These are phyloP conservation scores for Drosophila anomalipes DNA, from an alignment of 2,888 invertebrate species.

Conservation along the genomic window DNA sequence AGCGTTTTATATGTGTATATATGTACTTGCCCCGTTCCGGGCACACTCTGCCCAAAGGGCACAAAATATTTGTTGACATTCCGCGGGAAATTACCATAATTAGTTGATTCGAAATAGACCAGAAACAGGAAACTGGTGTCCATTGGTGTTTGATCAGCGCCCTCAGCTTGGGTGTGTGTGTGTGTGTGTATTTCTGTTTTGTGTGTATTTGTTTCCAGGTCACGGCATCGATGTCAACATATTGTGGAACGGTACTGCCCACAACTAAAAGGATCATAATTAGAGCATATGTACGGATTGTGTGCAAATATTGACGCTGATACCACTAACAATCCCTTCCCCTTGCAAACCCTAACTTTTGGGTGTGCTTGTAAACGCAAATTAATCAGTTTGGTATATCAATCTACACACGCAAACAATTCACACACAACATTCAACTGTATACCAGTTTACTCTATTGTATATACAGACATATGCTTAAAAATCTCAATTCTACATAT, in stretches of 20 bases:
- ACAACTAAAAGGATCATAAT: conserved; percentile 77
- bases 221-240: conserved; percentile 66
- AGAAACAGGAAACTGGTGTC: conserved; percentile 54
- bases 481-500: conserved; percentile 4
- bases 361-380: conserved; percentile 52
- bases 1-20: background rate
- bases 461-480: conserved; percentile 22
- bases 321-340: conserved; percentile 12
- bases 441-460: conserved; percentile 19
- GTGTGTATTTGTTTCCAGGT: conserved; percentile 38
- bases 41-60: conserved; percentile 28
- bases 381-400: conserved; percentile 79
- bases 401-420: conserved; percentile 66
- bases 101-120: conserved; percentile 78
- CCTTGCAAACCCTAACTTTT: conserved; percentile 30
- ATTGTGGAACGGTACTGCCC: conserved; percentile 65
- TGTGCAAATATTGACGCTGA: conserved; percentile 72
- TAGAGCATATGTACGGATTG: conserved; percentile 83
- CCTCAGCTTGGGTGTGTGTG: conserved; percentile 3
- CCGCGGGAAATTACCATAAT: conserved; percentile 82
- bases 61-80: conserved; percentile 83
- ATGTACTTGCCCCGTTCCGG: conserved; percentile 7
- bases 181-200: conserved; percentile 1
- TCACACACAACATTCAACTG: conserved; percentile 34
- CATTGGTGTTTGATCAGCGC: conserved; percentile 63